Evolutionary conservation across 2,797 vertebrate species (phyloP).

Genomic region (Aulostomus chinensis): DNA sequence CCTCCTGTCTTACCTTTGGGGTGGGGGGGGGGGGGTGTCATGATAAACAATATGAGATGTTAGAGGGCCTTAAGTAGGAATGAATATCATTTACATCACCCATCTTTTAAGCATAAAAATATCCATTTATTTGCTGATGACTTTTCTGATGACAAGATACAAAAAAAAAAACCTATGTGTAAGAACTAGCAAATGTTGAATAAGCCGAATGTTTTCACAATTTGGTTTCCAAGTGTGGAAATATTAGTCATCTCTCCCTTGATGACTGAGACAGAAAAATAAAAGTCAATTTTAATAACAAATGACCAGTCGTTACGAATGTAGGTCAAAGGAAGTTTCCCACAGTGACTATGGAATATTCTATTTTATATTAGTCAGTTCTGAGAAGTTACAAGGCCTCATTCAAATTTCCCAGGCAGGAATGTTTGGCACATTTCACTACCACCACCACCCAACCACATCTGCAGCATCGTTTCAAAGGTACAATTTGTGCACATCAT

Average conservation of each 20-base stretch:
- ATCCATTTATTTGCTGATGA: background rate
- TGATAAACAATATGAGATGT: background rate
- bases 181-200: background rate
- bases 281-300: slow-evolving; percentile 1
- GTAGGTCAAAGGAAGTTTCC: background rate
- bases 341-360: background rate
- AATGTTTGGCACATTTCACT: background rate
- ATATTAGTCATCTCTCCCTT: slow-evolving; percentile 1
- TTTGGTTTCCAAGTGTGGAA: background rate
- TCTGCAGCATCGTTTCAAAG: too few relatives aligned
- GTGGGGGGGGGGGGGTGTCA: too few relatives aligned
- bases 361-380: background rate
- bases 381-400: background rate
- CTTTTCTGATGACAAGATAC: too few relatives aligned
- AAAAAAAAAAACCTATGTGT: too few relatives aligned
- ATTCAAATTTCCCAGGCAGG: background rate
- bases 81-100: too few relatives aligned
- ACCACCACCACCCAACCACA: too few relatives aligned
- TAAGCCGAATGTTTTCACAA: background rate
- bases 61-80: background rate
- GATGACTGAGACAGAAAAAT: slow-evolving; percentile 4
- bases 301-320: slow-evolving; percentile 4
- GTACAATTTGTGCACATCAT: too few relatives aligned
- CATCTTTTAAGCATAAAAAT: background rate
- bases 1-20: too few relatives aligned